phyloP scores from a whole-genome alignment of 2,113 vertebrate genomes.

The Isichthys henryi region DNA sequence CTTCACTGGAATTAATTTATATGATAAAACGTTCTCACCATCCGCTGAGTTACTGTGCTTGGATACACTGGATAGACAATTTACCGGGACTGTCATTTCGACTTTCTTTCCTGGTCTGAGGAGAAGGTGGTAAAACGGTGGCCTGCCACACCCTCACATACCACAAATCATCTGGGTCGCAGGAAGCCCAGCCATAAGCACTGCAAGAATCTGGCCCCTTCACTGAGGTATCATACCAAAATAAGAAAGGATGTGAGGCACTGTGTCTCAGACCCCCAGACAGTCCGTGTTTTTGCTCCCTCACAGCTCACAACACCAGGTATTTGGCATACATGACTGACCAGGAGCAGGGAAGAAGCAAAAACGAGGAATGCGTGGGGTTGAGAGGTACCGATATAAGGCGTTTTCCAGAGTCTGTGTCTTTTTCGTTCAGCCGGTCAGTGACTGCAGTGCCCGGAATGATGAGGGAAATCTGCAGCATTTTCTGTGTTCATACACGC shows the following conservation, averaged over 20 bases:
- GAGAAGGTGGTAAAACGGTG: not conserved
- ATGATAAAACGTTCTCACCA: slow-evolving; percentile 4
- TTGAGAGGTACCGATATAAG: not conserved
- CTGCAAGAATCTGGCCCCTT: not conserved
- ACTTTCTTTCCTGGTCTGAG: not conserved
- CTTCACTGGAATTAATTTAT: slow-evolving; percentile 3
- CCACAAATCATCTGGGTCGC: not conserved
- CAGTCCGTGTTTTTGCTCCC: not conserved
- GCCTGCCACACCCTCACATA: not conserved
- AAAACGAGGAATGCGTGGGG: not conserved
- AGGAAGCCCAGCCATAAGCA: not conserved
- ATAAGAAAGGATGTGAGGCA: not conserved
- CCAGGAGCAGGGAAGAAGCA: not conserved
- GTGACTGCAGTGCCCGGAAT: not conserved
- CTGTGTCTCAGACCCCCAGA: not conserved
- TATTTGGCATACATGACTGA: not conserved
- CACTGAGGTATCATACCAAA: not conserved
- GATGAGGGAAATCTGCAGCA: not conserved
- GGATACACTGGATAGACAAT: not conserved
- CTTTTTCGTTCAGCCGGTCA: not conserved
- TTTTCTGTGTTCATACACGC: not conserved
- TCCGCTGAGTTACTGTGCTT: not conserved
- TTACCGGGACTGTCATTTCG: not conserved
- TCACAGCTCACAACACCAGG: not conserved
- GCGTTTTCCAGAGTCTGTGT: not conserved